A percentile compares a stretch with the other conserved stretches of the same genome.
These are phyloP conservation scores for Drosophila kambysellisi DNA, from an alignment of 2,888 invertebrate species.

Conservation along the genomic window DNA sequence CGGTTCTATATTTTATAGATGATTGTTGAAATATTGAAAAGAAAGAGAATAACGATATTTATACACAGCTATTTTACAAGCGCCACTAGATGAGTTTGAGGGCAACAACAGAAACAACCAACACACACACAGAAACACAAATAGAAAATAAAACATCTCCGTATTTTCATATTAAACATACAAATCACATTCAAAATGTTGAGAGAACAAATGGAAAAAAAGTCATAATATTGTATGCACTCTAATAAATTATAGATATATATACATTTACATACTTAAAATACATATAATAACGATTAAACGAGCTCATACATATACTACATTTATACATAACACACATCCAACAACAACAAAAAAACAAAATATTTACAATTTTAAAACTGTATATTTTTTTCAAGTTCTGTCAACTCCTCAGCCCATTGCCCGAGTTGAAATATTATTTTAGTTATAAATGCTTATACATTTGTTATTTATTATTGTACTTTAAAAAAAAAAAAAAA, in stretches of 20 bases:
- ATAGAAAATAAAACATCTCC: constrained; percentile 12
- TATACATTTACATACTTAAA: constrained; percentile 20
- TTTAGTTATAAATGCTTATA: constrained; percentile 64
- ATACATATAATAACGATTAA: constrained; percentile 14
- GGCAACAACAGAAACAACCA: not conserved
- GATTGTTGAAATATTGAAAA: constrained; percentile 20
- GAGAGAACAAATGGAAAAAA: constrained; percentile 48
- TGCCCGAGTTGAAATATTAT: constrained; percentile 68
- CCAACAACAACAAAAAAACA: constrained; percentile 7
- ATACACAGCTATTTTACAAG: constrained; percentile 64
- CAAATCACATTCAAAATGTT: constrained; percentile 64
- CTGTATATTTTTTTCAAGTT: constrained; percentile 66
- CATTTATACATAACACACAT: constrained; percentile 27
- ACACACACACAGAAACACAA: constrained; percentile 7
- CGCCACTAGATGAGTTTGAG: constrained; percentile 40
- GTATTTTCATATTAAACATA: constrained; percentile 71
- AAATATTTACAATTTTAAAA: constrained; percentile 67
- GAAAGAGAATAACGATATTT: constrained; percentile 32
- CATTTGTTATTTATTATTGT: constrained; percentile 80
- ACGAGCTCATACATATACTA: constrained; percentile 46
- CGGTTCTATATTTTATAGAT: constrained; percentile 53
- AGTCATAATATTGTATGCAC: constrained; percentile 60
- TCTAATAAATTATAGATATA: constrained; percentile 39
- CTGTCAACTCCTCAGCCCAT: constrained; percentile 62
- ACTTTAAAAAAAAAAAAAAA: constrained; percentile 61